Percentiles rank a stretch among this genome's conserved stretches.
phyloP scores from a whole-genome alignment of 2,797 vertebrate species.

The Rhabdophis nuchalis region DNA sequence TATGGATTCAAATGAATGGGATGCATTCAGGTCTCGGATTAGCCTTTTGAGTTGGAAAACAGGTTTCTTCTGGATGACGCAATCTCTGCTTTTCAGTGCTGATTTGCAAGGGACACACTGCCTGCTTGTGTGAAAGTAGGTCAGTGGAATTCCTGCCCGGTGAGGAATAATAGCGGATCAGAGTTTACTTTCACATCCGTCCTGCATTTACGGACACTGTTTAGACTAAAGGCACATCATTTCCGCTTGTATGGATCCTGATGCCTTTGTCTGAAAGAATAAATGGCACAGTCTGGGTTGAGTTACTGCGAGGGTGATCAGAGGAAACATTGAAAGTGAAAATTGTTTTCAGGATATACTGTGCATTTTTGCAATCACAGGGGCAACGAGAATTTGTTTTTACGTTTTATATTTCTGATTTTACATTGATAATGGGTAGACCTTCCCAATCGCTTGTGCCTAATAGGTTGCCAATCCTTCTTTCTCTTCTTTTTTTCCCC shows the following conservation, averaged over 20 bases:
- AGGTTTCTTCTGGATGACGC: not conserved
- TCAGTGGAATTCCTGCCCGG: no score
- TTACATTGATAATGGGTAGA: not conserved
- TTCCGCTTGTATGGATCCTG: not conserved
- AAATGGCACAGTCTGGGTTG: no score
- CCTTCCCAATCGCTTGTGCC: not conserved
- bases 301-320: not conserved
- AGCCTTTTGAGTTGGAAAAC: not conserved
- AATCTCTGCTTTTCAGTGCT: not conserved
- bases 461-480: not conserved
- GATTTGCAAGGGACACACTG: not conserved
- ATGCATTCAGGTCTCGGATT: not conserved
- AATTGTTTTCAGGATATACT: not conserved
- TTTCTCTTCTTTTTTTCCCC: not conserved
- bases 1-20: not conserved
- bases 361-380: not conserved
- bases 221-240: not conserved
- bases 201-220: not conserved
- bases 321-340: not conserved
- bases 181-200: not conserved
- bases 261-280: not conserved
- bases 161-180: not conserved
- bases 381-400: not conserved
- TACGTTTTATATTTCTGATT: not conserved
- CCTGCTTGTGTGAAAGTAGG: not conserved